Evolutionary conservation across 2,888 invertebrate species (phyloP).

Genomic region (Folsomia manolachei): DNA sequence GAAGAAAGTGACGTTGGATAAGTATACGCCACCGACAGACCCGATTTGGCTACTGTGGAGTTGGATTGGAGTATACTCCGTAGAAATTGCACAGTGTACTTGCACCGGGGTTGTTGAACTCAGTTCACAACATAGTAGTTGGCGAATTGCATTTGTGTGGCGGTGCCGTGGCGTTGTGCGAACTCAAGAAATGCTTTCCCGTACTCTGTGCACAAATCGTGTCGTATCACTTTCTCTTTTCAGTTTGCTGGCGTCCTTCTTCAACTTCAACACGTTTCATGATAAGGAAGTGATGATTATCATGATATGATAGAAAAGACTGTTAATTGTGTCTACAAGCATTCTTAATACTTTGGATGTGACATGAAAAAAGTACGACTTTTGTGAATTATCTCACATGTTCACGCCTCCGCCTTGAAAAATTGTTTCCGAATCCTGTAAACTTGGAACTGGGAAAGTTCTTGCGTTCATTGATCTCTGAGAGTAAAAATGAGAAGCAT

Average conservation of each 20-base stretch:
- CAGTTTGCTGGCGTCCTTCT: neutral
- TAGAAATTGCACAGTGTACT: neutral
- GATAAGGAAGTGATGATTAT: no score
- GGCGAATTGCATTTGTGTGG: neutral
- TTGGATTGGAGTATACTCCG: neutral
- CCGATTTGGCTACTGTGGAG: no score
- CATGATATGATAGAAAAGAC: no score
- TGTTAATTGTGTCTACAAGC: neutral
- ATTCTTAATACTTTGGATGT: no score
- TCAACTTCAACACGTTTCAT: neutral
- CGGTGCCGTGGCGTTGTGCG: no score
- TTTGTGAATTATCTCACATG: neutral
- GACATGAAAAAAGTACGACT: neutral
- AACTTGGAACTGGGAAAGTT: no score
- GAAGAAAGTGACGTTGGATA: neutral
- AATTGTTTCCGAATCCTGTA: neutral
- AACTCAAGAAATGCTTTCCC: neutral
- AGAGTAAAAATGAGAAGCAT: neutral
- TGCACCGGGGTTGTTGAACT: neutral
- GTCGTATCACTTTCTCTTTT: neutral
- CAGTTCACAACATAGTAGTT: neutral
- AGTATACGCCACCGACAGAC: neutral
- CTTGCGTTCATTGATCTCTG: neutral
- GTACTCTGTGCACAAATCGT: neutral
- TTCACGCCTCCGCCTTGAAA: neutral